Evolutionary conservation across 2,113 vertebrate species (phyloP).

Genomic region (Ornithorhynchus anatinus): DNA sequence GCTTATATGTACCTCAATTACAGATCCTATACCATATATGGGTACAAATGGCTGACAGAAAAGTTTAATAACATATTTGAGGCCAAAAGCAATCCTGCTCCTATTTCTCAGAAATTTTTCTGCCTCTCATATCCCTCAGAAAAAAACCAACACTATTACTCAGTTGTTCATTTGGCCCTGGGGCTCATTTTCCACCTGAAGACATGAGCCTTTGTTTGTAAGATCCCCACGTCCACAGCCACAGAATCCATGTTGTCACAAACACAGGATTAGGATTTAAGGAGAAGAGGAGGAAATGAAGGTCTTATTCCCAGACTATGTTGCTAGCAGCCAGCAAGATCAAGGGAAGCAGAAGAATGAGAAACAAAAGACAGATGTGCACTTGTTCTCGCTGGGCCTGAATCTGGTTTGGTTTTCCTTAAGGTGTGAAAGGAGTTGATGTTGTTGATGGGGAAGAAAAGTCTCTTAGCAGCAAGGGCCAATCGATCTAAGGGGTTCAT

Average conservation of each 20-base stretch:
- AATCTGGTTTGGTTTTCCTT: background rate
- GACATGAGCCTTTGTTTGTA: background rate
- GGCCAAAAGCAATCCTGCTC: conserved; percentile 16
- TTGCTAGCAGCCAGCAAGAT: background rate
- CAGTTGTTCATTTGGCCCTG: background rate
- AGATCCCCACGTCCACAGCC: background rate
- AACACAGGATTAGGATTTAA: conserved; percentile 3
- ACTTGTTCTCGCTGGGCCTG: background rate
- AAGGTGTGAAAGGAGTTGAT: background rate
- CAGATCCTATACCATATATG: no score
- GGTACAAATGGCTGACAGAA: background rate
- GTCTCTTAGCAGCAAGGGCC: background rate
- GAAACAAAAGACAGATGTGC: conserved; percentile 13
- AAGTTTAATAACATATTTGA: conserved; percentile 14
- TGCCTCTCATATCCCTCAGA: conserved; percentile 6
- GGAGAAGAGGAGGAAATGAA: conserved; percentile 25
- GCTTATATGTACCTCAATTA: no score
- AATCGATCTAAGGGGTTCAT: background rate
- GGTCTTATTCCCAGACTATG: background rate
- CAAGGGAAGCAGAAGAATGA: background rate
- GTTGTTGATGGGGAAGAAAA: background rate
- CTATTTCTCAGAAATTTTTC: background rate
- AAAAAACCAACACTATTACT: conserved; percentile 32
- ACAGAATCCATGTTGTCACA: background rate
- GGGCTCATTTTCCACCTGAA: background rate